A percentile compares a stretch with the other conserved stretches of the same genome.
phyloP scores from a whole-genome alignment of 1,140 invertebrate species.

The Dinoponera quadriceps region DNA sequence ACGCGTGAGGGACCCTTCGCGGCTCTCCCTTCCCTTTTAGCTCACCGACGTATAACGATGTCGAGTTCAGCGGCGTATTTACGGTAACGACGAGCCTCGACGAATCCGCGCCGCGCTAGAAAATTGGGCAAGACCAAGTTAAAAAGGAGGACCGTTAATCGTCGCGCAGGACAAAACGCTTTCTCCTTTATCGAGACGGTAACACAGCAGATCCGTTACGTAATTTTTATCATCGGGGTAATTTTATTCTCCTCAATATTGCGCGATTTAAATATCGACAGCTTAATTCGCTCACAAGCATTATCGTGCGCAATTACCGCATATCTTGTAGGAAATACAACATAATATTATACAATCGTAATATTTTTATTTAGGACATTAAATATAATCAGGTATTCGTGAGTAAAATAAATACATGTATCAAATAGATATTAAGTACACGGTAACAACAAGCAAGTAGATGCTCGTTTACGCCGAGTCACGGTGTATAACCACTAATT shows the following conservation, averaged over 20 bases:
- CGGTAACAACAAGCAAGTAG: background rate
- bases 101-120: slow-evolving; percentile 13
- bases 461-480: background rate
- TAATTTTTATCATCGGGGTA: background rate
- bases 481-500: background rate
- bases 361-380: too few relatives aligned
- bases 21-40: slow-evolving; percentile 15
- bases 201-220: background rate
- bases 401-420: too few relatives aligned
- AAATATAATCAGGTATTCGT: too few relatives aligned
- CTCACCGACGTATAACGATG: slow-evolving; percentile 24
- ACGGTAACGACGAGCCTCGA: slow-evolving; percentile 20
- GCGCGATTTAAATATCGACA: too few relatives aligned
- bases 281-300: too few relatives aligned
- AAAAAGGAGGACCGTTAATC: slow-evolving; percentile 24
- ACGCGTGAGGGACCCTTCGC: slow-evolving; percentile 23
- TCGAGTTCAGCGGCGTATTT: slow-evolving; percentile 35
- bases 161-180: background rate
- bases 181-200: background rate
- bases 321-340: too few relatives aligned
- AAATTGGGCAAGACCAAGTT: slow-evolving; percentile 11
- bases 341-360: too few relatives aligned
- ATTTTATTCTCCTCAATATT: background rate
- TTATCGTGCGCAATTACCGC: too few relatives aligned
- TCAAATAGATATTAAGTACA: background rate